A percentile compares a stretch with the other conserved stretches of the same genome.
Conservation (phyloP, 2,888 invertebrate species). For the Aphrophora alni region DNA sequence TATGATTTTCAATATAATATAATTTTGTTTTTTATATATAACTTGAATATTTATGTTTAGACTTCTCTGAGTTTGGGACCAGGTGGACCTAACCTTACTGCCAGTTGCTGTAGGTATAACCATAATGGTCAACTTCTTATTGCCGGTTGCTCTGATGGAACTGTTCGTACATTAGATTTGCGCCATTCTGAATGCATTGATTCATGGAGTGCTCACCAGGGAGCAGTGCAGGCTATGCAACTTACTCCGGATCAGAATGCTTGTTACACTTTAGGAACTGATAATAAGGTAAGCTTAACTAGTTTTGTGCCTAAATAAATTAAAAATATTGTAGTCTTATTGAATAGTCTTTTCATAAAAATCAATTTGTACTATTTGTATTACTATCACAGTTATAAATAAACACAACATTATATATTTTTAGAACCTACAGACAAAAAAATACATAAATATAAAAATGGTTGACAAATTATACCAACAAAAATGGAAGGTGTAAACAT, state of each 20-base stretch:
- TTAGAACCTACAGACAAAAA: too few species aligned
- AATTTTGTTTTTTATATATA: too few species aligned
- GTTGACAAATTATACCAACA: too few species aligned
- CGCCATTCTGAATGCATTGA: slow-evolving; percentile 63
- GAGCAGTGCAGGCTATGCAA: slow-evolving; percentile 62
- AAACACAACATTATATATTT: not conserved
- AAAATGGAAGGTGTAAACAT: too few species aligned
- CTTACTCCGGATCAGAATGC: slow-evolving; percentile 63
- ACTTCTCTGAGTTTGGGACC: slow-evolving; percentile 45
- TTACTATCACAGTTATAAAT: not conserved
- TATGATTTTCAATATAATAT: too few species aligned
- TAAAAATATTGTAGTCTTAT: not conserved
- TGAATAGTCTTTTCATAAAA: not conserved
- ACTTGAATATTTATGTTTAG: slow-evolving; percentile 26
- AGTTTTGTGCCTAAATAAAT: not conserved
- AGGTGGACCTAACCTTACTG: slow-evolving; percentile 47
- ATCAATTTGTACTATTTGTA: not conserved
- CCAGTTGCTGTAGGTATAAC: slow-evolving; percentile 64
- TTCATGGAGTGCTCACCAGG: slow-evolving; percentile 63
- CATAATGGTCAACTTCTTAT: slow-evolving; percentile 66
- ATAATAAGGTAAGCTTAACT: slow-evolving; percentile 60
- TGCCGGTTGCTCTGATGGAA: slow-evolving; percentile 65
- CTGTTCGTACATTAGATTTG: slow-evolving; percentile 63
- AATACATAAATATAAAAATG: too few species aligned
- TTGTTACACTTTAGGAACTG: slow-evolving; percentile 64